These are phyloP conservation scores for Drosophila ochracea DNA, from an alignment of 2,888 invertebrate genomes.

Conservation along the genomic window DNA sequence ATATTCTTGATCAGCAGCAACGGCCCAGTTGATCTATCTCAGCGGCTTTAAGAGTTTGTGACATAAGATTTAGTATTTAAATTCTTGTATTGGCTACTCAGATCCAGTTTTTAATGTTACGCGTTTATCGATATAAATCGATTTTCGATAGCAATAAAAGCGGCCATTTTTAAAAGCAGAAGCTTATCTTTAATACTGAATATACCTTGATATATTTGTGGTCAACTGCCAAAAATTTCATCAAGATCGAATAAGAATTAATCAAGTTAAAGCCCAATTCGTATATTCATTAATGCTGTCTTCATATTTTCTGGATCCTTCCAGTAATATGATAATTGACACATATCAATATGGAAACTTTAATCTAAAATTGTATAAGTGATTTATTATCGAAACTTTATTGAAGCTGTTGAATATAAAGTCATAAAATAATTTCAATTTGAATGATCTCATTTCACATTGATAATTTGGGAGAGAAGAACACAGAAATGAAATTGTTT, in stretches of 20 bases:
- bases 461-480: background rate
- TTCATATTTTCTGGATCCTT: too few species aligned
- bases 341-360: background rate
- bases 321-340: background rate
- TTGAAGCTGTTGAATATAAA: background rate
- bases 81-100: background rate
- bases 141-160: background rate
- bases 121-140: background rate
- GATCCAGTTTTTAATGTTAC: background rate
- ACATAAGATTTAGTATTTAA: background rate
- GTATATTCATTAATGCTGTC: background rate
- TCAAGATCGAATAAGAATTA: background rate
- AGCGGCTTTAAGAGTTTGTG: background rate
- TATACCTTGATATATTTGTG: background rate
- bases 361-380: background rate
- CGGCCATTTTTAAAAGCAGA: fast-evolving
- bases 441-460: background rate
- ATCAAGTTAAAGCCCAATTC: background rate
- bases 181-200: background rate
- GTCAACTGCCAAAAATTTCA: background rate
- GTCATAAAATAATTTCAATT: background rate
- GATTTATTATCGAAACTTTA: background rate
- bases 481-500: background rate
- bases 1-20: background rate
- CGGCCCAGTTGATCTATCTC: background rate